phyloP scores from a whole-genome alignment of 2,888 invertebrate species.

The Salticus scenicus region DNA sequence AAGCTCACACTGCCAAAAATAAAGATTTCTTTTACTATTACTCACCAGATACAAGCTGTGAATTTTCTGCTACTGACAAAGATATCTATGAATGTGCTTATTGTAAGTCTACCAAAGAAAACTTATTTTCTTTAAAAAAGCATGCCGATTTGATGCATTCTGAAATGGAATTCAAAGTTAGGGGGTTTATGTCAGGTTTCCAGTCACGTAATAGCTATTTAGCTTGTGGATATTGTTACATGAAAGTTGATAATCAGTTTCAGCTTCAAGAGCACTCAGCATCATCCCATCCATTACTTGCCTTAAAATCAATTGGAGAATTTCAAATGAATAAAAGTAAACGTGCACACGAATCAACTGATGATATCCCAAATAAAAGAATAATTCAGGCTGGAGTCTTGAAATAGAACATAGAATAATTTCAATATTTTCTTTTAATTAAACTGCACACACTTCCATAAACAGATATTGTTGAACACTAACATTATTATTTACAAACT shows the following conservation, averaged over 20 bases:
- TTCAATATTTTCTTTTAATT: too few relatives aligned
- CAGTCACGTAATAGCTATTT: not conserved
- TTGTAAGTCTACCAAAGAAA: conserved; percentile 47
- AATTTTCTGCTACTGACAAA: not conserved
- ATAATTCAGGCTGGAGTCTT: too few relatives aligned
- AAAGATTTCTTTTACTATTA: conserved; percentile 40
- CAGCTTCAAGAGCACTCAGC: conserved; percentile 28
- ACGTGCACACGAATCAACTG: not conserved
- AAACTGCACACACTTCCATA: too few relatives aligned
- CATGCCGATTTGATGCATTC: conserved; percentile 55
- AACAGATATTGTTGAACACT: too few relatives aligned
- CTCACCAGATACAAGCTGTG: conserved; percentile 25
- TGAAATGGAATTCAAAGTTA: conserved; percentile 37
- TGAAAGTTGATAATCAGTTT: not conserved
- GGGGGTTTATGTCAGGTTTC: conserved; percentile 4
- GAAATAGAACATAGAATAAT: too few relatives aligned
- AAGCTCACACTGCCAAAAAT: conserved; percentile 22
- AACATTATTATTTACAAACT: too few relatives aligned
- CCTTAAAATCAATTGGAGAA: conserved; percentile 27
- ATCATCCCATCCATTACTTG: conserved; percentile 23
- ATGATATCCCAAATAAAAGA: conserved; percentile 23
- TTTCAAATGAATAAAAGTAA: not conserved
- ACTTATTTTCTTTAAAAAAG: conserved; percentile 27
- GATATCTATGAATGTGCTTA: conserved; percentile 54
- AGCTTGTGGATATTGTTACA: conserved; percentile 48